Conservation (phyloP, 2,888 invertebrate species). For the Tetragnatha montana region DNA sequence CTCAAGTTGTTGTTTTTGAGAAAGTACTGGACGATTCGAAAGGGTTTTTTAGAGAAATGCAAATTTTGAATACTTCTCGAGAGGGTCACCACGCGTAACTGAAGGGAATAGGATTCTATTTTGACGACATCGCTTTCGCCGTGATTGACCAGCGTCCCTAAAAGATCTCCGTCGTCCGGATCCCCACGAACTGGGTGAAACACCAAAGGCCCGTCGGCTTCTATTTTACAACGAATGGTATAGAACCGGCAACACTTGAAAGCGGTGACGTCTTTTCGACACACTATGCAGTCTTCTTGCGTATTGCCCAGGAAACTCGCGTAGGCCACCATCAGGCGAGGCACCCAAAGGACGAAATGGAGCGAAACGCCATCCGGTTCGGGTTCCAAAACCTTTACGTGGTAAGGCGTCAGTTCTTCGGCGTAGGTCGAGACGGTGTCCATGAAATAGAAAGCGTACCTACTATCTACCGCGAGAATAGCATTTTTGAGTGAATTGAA, state of each 20-base stretch:
- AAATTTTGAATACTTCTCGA: not conserved
- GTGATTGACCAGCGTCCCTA: slow-evolving; percentile 14
- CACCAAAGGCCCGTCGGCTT: not conserved
- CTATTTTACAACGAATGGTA: not conserved
- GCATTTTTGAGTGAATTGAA: slow-evolving; percentile 27
- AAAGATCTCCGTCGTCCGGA: not conserved
- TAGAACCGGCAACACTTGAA: slow-evolving; percentile 39
- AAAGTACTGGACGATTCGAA: not conserved
- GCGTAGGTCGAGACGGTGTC: slow-evolving; percentile 13
- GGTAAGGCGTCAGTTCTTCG: not conserved
- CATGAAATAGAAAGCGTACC: slow-evolving; percentile 12
- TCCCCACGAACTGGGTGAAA: slow-evolving; percentile 23
- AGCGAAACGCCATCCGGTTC: not conserved
- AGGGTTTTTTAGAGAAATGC: slow-evolving; percentile 11
- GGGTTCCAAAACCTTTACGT: not conserved
- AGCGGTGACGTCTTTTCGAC: not conserved
- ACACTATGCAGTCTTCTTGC: slow-evolving; percentile 44
- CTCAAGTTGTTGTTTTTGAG: not conserved
- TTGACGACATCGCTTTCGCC: not conserved
- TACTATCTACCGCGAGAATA: not conserved
- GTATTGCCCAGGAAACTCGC: slow-evolving; percentile 31
- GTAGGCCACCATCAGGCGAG: slow-evolving; percentile 4
- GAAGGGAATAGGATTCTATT: slow-evolving; percentile 11
- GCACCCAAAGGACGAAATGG: slow-evolving; percentile 11
- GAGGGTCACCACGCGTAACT: not conserved